These are phyloP conservation scores for Zenarchopterus dispar DNA, from an alignment of 2,797 vertebrate species.

Conservation along the genomic window DNA sequence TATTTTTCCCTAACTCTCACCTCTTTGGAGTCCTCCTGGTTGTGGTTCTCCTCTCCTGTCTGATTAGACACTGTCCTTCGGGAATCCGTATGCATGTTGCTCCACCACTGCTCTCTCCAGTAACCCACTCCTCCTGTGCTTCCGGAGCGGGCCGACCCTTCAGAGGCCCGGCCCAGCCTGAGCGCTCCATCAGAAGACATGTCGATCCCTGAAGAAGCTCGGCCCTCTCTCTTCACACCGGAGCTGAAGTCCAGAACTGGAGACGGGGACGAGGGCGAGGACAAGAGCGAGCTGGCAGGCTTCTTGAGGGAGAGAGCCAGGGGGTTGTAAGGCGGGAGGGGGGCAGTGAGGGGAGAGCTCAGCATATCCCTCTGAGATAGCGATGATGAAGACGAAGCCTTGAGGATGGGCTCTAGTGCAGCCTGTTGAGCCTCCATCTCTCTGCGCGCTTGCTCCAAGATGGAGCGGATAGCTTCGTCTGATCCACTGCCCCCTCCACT, in stretches of 20 bases:
- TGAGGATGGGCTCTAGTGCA: constrained; percentile 91
- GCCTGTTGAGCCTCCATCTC: constrained; percentile 98
- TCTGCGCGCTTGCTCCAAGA: constrained; percentile 93
- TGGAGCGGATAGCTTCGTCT: constrained; percentile 94
- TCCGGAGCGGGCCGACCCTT: constrained; percentile 69
- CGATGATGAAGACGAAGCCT: constrained; percentile 86
- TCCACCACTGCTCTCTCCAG: constrained; percentile 97
- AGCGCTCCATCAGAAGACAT: constrained; percentile 83
- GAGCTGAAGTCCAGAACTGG: constrained; percentile 86
- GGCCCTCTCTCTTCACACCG: constrained; percentile 87
- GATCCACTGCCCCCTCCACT: constrained; percentile 82
- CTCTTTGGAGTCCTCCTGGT: constrained; percentile 81
- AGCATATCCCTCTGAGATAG: constrained; percentile 81
- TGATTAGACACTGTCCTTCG: constrained; percentile 77
- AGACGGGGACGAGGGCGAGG: constrained; percentile 82
- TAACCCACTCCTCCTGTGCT: constrained; percentile 82
- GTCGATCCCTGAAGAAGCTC: constrained; percentile 81
- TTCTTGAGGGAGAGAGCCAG: constrained; percentile 93
- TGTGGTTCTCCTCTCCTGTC: constrained; percentile 85
- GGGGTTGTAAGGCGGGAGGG: constrained; percentile 88
- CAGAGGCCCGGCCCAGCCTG: constrained; percentile 79
- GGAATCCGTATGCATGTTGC: constrained; percentile 86
- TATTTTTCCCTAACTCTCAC: constrained; percentile 40
- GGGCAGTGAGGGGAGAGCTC: constrained; percentile 76
- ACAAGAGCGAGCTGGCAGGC: constrained; percentile 77